These are phyloP conservation scores for Calliphora vomitoria DNA, from an alignment of 2,888 invertebrate species.

Conservation along the genomic window DNA sequence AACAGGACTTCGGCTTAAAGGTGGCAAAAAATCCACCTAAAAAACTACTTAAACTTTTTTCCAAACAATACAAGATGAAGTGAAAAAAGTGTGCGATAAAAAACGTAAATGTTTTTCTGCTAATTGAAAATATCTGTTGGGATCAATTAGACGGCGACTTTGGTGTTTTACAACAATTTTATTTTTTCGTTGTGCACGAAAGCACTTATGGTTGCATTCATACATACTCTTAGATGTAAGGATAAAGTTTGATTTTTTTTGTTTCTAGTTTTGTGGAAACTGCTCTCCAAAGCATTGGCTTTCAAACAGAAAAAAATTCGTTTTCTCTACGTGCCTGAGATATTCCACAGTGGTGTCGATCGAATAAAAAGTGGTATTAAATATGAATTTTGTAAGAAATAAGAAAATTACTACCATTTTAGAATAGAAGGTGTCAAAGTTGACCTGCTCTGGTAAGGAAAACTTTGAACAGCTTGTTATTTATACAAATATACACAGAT, in stretches of 20 bases:
- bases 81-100: slow-evolving; percentile 74
- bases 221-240: slow-evolving; percentile 48
- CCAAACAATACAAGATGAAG: slow-evolving; percentile 65
- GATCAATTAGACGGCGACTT: slow-evolving; percentile 82
- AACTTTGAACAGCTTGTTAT: no score
- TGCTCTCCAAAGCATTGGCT: slow-evolving; percentile 36
- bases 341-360: no score
- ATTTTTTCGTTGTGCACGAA: slow-evolving; percentile 60
- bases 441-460: no score
- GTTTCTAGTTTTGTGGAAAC: background rate
- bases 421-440: no score
- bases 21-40: slow-evolving; percentile 77
- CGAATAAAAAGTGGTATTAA: no score
- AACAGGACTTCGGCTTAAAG: slow-evolving; percentile 80
- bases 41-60: slow-evolving; percentile 67
- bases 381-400: no score
- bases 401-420: no score
- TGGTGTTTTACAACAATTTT: slow-evolving; percentile 68
- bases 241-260: slow-evolving; percentile 67
- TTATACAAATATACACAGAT: no score
- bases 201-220: slow-evolving; percentile 72
- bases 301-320: slow-evolving; percentile 3
- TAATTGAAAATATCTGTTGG: slow-evolving; percentile 84
- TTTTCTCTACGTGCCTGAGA: slow-evolving; percentile 59
- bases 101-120: slow-evolving; percentile 81